A percentile compares a stretch with the other conserved stretches of the same genome.
Conservation (phyloP, 2,113 vertebrate species). For the Gobio gobio region DNA sequence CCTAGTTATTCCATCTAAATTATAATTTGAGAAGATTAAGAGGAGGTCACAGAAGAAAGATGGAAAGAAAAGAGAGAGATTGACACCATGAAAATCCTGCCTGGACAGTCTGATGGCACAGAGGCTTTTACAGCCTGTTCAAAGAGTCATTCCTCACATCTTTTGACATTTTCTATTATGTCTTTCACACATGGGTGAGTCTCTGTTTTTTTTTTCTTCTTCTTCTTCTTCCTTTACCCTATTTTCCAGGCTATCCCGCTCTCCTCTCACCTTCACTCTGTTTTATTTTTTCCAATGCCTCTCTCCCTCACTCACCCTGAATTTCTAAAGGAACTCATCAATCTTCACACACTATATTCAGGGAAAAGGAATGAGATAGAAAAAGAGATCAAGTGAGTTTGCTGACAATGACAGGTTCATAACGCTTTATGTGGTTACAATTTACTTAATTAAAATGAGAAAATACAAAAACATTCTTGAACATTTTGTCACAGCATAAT, state of each 20-base stretch:
- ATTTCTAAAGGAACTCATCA: conserved; percentile 68
- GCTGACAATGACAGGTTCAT: neutral
- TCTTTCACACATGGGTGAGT: conserved; percentile 76
- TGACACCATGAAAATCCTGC: conserved; percentile 46
- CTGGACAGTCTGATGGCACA: conserved; percentile 66
- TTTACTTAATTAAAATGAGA: neutral
- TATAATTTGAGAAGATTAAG: neutral
- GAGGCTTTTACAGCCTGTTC: conserved; percentile 71
- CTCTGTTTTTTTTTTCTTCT: conserved; percentile 58
- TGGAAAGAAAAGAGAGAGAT: neutral
- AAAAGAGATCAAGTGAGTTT: neutral
- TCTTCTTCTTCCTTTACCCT: conserved; percentile 6
- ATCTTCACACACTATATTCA: conserved; percentile 46
- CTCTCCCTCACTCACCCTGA: conserved; percentile 46
- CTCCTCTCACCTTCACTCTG: conserved; percentile 15
- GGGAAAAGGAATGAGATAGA: conserved; percentile 14
- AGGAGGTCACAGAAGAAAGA: neutral
- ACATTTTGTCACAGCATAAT: neutral
- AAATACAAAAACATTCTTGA: neutral
- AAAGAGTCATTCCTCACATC: conserved; percentile 78
- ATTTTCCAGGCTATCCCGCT: neutral
- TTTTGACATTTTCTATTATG: conserved; percentile 83
- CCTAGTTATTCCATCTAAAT: neutral
- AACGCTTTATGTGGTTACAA: neutral
- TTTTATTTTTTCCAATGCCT: conserved; percentile 20